Evolutionary conservation across 2,888 invertebrate genomes (phyloP).

Genomic region (Leucania comma): DNA sequence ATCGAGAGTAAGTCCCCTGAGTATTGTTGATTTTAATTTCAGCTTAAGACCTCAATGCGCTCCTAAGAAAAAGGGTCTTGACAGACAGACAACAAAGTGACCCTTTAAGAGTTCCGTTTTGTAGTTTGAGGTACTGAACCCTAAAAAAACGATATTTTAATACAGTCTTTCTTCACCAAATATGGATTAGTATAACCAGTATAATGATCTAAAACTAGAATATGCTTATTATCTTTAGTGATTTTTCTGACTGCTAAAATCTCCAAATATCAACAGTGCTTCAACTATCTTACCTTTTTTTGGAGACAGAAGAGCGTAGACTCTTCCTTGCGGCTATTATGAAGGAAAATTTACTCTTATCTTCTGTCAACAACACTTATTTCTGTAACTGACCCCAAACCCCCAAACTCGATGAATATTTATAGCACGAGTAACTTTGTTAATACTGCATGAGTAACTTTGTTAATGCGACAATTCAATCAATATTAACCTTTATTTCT

Average conservation of each 20-base stretch:
- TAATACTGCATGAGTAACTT: conserved; percentile 54
- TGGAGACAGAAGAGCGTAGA: neutral
- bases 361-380: neutral
- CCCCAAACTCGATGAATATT: conserved; percentile 61
- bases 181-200: too few species aligned
- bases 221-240: neutral
- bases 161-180: too few species aligned
- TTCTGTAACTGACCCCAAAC: conserved; percentile 36
- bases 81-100: too few species aligned
- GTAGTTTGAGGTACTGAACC: too few species aligned
- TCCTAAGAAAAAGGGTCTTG: too few species aligned
- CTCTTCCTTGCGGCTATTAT: neutral
- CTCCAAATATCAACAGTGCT: neutral
- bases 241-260: neutral
- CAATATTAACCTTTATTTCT: conserved; percentile 39
- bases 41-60: too few species aligned
- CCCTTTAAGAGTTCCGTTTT: too few species aligned
- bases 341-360: neutral
- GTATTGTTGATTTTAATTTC: too few species aligned
- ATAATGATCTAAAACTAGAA: too few species aligned
- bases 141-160: too few species aligned
- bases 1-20: too few species aligned
- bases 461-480: conserved; percentile 37
- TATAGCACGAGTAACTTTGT: conserved; percentile 57
- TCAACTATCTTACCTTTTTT: neutral